Base-by-base conservation (phyloP, 2,797 vertebrate genomes). In the Pterois miles region DNA sequence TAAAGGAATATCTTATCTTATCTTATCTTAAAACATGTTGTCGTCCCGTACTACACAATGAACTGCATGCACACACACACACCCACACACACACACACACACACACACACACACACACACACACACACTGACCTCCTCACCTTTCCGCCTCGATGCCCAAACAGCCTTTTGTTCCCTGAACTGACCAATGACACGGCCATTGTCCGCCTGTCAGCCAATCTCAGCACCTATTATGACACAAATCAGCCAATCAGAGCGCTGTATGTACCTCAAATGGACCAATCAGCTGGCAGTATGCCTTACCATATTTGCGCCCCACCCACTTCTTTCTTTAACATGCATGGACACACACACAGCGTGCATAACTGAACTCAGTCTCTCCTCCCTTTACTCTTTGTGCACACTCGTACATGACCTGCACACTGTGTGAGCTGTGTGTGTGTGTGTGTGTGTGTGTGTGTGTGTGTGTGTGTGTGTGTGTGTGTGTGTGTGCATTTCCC, bases 141-240 rank as follows among this genome's bases (percentile, higher is more conserved):
- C 83, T 82, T 87, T 88, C 84, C 23, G 60, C 87, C 71, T 84
- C 57, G 3, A 7, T 56, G 84, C 82, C 38, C 87, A 71, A 48
- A 81, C 53, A 33, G 62, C n/a, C 79, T 73, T 88, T 84, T 90
- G 83, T 89, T 77, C 48, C 60, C 58, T 65, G 7, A 72, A 43
- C 29, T 22, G 70, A 74, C 80, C 85, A 79, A 87, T 86, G 76
- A 64, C 38, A 48, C 18, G 1, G 20, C 5, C 27, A 33, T 78
- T 88, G 81, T 85, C 36, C 14, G 2, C 4, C 71, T 52, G 62
- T 65, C 78, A 46, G 52, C 87, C 89, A 88, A 87, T 86, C 76
- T 65, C 27, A 4, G 57, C 56, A 69, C 27, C 70, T 84, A 80
- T 85, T 87, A 65, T 89, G 80, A 43, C 3, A 3, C 67, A 75